phyloP scores from a whole-genome alignment of 2,888 invertebrate species.

The Malacosoma neustria region DNA sequence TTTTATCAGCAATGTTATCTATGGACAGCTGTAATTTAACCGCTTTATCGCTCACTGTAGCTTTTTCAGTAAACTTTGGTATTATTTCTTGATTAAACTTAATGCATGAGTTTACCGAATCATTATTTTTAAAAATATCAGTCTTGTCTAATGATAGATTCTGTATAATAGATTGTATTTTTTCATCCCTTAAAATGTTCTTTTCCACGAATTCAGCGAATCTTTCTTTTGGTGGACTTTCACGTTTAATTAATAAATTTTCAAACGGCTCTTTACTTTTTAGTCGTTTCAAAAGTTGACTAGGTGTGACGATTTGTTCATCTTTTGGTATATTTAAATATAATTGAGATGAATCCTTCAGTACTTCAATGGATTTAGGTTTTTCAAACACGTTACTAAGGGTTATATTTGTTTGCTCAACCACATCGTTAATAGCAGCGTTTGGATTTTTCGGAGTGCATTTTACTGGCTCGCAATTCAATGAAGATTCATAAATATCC shows the following conservation, averaged over 20 bases:
- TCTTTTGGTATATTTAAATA: constrained; percentile 6
- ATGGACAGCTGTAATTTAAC: constrained; percentile 32
- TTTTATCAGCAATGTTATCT: constrained; percentile 37
- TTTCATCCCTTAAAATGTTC: constrained; percentile 59
- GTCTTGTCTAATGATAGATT: constrained; percentile 53
- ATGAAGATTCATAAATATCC: background rate
- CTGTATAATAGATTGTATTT: constrained; percentile 60
- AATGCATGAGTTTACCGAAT: constrained; percentile 16
- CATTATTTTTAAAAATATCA: constrained; percentile 24
- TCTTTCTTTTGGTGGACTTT: constrained; percentile 62
- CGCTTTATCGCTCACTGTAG: constrained; percentile 31
- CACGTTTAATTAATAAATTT: constrained; percentile 26
- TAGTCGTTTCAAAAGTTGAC: constrained; percentile 28
- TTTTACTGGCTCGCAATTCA: background rate
- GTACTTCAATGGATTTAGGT: background rate
- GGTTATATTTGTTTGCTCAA: background rate
- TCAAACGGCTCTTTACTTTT: constrained; percentile 14
- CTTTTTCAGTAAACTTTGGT: constrained; percentile 19
- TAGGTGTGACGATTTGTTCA: constrained; percentile 24
- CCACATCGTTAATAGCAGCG: background rate
- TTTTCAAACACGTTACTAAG: background rate
- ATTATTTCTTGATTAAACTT: constrained; percentile 18
- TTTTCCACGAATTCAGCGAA: constrained; percentile 61
- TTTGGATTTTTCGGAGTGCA: background rate
- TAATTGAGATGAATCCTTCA: background rate